Conservation (phyloP, 1,140 invertebrate genomes). For the Drosophila setifemur region DNA sequence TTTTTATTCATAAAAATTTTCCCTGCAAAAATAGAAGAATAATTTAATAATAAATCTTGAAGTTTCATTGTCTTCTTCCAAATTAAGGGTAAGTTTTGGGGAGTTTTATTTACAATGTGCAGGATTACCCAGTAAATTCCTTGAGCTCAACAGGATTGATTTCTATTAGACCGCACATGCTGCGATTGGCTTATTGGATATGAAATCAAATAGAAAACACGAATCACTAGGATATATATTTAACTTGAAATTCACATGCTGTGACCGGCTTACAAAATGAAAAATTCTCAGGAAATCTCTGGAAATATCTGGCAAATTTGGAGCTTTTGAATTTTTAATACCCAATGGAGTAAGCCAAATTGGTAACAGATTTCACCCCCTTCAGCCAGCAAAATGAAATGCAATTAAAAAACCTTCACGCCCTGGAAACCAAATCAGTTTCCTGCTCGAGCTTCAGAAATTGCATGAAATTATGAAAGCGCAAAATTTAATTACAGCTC, state of each 20-base stretch:
- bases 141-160: slow-evolving; percentile 31
- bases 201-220: no score
- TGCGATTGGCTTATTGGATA: slow-evolving; percentile 28
- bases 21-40: no score
- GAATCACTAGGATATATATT: slow-evolving; percentile 22
- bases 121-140: slow-evolving; percentile 51
- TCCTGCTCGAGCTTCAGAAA: slow-evolving; percentile 45
- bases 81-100: no score
- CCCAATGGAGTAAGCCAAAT: slow-evolving; percentile 32
- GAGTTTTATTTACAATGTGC: slow-evolving; percentile 25
- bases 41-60: no score
- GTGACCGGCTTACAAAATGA: slow-evolving; percentile 1
- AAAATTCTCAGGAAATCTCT: not conserved
- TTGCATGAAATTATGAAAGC: slow-evolving; percentile 76
- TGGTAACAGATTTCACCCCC: slow-evolving; percentile 11
- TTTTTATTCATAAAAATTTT: no score
- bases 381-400: slow-evolving; percentile 3
- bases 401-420: slow-evolving; percentile 47
- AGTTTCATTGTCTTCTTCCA: no score
- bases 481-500: slow-evolving; percentile 76
- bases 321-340: slow-evolving; percentile 9
- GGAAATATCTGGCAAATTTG: not conserved
- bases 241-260: slow-evolving; percentile 18
- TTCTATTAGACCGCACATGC: slow-evolving; percentile 16
- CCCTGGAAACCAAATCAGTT: slow-evolving; percentile 48